These are phyloP conservation scores for Dendrocincla tyrannina DNA, from an alignment of 2,797 vertebrate genomes.

Conservation along the genomic window DNA sequence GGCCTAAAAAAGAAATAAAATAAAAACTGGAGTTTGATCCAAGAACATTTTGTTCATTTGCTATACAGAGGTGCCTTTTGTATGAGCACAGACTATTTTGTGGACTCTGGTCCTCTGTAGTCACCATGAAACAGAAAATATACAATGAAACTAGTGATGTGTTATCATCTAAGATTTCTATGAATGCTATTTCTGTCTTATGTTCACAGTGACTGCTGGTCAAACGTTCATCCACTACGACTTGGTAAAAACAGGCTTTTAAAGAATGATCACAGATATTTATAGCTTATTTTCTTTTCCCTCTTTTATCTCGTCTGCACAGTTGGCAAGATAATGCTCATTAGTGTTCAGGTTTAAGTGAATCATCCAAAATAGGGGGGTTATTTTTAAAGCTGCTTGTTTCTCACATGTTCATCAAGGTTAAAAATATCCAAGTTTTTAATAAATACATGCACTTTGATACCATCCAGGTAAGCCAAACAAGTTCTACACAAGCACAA, in stretches of 20 bases:
- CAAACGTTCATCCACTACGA: slow-evolving; percentile 57
- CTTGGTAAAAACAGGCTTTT: slow-evolving; percentile 40
- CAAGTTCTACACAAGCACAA: neutral
- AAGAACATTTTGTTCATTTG: slow-evolving; percentile 77
- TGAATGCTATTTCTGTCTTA: slow-evolving; percentile 79
- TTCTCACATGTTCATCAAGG: slow-evolving; percentile 32
- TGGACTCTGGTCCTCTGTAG: slow-evolving; percentile 71
- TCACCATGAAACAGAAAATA: slow-evolving; percentile 71
- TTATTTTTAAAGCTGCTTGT: neutral
- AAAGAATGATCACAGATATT: slow-evolving; percentile 50
- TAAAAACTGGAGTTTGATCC: slow-evolving; percentile 64
- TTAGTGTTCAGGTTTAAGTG: slow-evolving; percentile 25
- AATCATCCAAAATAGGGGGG: neutral
- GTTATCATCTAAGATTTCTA: slow-evolving; percentile 75
- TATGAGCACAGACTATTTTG: slow-evolving; percentile 73
- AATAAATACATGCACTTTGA: slow-evolving; percentile 8
- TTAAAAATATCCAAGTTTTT: slow-evolving; percentile 34
- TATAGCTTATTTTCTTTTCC: slow-evolving; percentile 46
- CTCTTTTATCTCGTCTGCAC: slow-evolving; percentile 13
- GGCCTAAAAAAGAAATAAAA: slow-evolving; percentile 68
- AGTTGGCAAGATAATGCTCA: neutral
- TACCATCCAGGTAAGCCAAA: slow-evolving; percentile 21
- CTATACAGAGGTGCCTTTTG: slow-evolving; percentile 71
- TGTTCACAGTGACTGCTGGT: slow-evolving; percentile 55
- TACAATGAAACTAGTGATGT: slow-evolving; percentile 72